phyloP scores from a whole-genome alignment of 2,797 vertebrate genomes.

The Falco cherrug region DNA sequence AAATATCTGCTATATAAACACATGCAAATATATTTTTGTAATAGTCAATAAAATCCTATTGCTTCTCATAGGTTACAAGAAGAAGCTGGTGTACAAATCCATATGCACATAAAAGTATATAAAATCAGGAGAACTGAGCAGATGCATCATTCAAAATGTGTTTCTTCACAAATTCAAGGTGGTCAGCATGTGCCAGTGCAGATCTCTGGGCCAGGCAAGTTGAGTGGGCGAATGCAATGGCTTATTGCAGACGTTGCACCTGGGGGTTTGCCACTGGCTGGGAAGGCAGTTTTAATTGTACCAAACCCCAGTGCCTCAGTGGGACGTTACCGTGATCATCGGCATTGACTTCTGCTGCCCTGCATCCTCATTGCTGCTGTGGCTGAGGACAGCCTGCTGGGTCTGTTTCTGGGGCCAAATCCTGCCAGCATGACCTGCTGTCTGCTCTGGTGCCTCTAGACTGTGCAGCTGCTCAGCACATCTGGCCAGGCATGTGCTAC shows the following conservation, averaged over 20 bases:
- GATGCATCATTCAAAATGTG: neutral
- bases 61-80: neutral
- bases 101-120: neutral
- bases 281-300: neutral
- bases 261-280: fast-evolving
- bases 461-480: neutral
- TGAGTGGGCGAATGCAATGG: fast-evolving
- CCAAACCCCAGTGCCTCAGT: neutral
- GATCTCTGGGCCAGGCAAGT: neutral
- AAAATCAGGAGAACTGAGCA: neutral
- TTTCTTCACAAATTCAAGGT: neutral
- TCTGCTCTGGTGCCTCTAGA: neutral
- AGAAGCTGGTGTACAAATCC: neutral
- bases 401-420: neutral
- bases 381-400: fast-evolving
- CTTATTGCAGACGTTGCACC: fast-evolving
- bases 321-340: fast-evolving
- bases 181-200: fast-evolving
- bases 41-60: neutral
- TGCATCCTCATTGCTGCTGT: neutral
- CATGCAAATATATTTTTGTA: neutral
- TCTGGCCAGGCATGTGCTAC: neutral
- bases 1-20: neutral
- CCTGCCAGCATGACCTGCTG: neutral
- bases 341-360: neutral